Percentiles rank a stretch among this genome's conserved stretches.
phyloP scores from a whole-genome alignment of 2,113 vertebrate species.

The Cisticola juncidis region DNA sequence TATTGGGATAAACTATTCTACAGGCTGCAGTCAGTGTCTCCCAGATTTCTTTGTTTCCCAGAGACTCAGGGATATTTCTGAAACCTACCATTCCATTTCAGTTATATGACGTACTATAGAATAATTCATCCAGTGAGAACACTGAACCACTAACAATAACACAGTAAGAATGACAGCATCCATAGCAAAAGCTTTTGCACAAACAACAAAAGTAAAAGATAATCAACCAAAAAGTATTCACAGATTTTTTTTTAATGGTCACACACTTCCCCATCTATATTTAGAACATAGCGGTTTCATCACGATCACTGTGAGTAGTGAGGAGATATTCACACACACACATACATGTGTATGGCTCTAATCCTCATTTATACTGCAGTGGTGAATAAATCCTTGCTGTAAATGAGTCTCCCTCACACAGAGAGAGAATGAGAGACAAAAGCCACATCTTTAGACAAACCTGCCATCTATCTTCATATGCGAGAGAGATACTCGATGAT shows the following conservation, averaged over 20 bases:
- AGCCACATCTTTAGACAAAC: neutral
- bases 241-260: neutral
- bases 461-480: slow-evolving; percentile 1
- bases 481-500: neutral
- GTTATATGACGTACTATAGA: neutral
- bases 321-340: neutral
- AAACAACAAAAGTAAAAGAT: neutral
- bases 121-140: neutral
- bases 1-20: neutral
- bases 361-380: neutral
- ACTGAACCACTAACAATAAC: neutral
- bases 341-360: neutral
- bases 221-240: neutral
- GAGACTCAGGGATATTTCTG: neutral
- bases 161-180: neutral
- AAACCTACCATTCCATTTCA: neutral
- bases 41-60: neutral
- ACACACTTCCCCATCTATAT: neutral
- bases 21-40: neutral
- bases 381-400: neutral
- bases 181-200: neutral
- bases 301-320: neutral
- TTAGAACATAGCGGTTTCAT: neutral
- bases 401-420: neutral
- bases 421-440: neutral